Percentiles rank a stretch among this genome's conserved stretches.
phyloP scores from a whole-genome alignment of 2,797 vertebrate genomes.

The Aplochiton taeniatus region DNA sequence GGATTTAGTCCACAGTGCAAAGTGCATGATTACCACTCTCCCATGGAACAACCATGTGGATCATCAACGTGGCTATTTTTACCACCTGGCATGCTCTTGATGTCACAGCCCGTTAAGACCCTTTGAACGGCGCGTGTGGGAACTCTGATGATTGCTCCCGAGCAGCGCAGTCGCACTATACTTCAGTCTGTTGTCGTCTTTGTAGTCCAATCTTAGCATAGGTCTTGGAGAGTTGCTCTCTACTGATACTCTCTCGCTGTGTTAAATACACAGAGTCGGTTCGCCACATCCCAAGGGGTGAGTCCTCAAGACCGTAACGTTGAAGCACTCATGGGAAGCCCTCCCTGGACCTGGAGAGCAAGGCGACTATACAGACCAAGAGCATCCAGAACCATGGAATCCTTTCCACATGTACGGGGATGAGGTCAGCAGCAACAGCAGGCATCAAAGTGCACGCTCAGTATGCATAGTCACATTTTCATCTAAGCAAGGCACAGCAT shows the following conservation, averaged over 20 bases:
- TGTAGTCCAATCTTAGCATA: neutral
- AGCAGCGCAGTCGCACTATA: too few relatives aligned
- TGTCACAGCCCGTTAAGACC: neutral
- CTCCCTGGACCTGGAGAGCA: neutral
- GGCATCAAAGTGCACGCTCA: neutral
- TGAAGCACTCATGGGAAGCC: neutral
- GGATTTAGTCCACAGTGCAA: conserved; percentile 1
- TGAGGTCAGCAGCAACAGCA: neutral
- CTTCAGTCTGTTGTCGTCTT: too few relatives aligned
- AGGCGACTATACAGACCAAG: neutral
- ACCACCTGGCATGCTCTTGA: neutral
- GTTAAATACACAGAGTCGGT: neutral
- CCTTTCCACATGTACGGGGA: neutral
- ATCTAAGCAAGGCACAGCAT: conserved; percentile 16
- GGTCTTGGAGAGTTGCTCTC: neutral
- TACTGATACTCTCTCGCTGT: neutral
- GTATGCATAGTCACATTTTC: conserved; percentile 24
- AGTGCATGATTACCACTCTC: neutral
- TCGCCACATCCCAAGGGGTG: neutral
- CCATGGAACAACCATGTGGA: conserved; percentile 2
- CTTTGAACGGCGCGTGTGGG: neutral
- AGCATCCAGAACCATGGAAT: neutral
- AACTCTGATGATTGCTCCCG: too few relatives aligned
- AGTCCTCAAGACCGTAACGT: neutral
- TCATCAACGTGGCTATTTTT: conserved; percentile 15